Percentiles rank a stretch among this genome's conserved stretches.
Evolutionary conservation across 2,888 invertebrate genomes (phyloP).

Genomic region (Drosophila dives): DNA sequence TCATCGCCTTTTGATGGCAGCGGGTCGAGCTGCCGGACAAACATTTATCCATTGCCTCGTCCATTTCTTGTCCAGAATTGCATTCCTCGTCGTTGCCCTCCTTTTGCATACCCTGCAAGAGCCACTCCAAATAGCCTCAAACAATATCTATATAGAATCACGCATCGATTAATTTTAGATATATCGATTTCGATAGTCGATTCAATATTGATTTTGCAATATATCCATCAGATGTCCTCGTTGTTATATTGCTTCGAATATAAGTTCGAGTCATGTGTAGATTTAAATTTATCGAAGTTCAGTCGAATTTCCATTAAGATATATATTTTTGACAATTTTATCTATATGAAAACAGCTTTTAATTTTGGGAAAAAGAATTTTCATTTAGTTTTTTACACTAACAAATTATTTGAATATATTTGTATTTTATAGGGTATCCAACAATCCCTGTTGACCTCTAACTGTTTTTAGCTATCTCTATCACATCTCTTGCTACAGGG

Average conservation of each 20-base stretch:
- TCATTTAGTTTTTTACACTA: not conserved
- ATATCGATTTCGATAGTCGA: not conserved
- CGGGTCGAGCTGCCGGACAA: constrained; percentile 27
- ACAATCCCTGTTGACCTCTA: no score
- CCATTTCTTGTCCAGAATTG: constrained; percentile 20
- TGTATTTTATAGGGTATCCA: not conserved
- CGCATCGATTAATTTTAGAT: not conserved
- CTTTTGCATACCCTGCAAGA: constrained; percentile 33
- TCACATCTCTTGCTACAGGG: constrained; percentile 2
- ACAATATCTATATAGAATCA: not conserved
- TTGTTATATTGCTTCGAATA: not conserved
- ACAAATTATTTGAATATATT: not conserved
- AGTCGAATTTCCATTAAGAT: not conserved
- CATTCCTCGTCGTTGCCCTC: constrained; percentile 23
- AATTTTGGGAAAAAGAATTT: not conserved
- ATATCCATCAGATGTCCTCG: not conserved
- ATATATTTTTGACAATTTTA: not conserved
- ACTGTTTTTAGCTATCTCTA: not conserved
- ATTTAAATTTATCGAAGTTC: not conserved
- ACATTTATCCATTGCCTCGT: constrained; percentile 22
- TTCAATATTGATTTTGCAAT: not conserved
- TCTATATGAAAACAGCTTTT: not conserved
- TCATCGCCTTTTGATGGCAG: constrained; percentile 79
- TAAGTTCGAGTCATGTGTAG: not conserved
- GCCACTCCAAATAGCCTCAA: not conserved